Conservation (phyloP, 2,113 vertebrate species). For the Dermatemys mawii region DNA sequence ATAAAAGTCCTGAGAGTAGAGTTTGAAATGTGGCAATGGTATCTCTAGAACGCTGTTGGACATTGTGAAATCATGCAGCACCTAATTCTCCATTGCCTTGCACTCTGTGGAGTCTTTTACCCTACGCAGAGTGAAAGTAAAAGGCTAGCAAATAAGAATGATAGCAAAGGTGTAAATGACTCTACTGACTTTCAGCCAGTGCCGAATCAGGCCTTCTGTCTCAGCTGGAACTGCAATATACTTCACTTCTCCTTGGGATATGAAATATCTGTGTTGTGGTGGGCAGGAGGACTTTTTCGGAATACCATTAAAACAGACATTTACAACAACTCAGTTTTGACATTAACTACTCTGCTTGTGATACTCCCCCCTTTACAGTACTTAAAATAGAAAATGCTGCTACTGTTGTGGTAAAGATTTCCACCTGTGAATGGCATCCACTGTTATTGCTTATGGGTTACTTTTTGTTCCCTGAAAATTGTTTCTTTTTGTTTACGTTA, state of each 20-base stretch:
- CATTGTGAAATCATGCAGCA: not conserved
- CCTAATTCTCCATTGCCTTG: not conserved
- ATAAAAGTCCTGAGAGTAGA: not conserved
- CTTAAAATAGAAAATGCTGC: not conserved
- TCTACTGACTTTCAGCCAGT: not conserved
- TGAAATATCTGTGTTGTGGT: not conserved
- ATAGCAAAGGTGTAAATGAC: not conserved
- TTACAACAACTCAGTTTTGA: not conserved
- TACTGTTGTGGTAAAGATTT: not conserved
- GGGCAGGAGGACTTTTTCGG: not conserved
- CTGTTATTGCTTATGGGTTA: accelerated
- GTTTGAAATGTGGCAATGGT: not conserved
- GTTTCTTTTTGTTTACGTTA: not conserved
- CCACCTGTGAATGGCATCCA: not conserved
- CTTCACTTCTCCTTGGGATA: not conserved
- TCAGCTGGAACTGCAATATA: not conserved
- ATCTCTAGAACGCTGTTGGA: not conserved
- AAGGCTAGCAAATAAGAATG: not conserved
- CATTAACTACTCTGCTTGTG: not conserved
- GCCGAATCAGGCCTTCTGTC: not conserved
- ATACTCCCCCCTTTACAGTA: not conserved
- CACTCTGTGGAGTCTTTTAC: not conserved
- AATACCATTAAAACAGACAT: not conserved
- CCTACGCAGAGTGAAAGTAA: not conserved
- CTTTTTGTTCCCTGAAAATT: not conserved